Evolutionary conservation across 23 tunicate genomes (phyloP).

Genomic region (Styela clava): DNA sequence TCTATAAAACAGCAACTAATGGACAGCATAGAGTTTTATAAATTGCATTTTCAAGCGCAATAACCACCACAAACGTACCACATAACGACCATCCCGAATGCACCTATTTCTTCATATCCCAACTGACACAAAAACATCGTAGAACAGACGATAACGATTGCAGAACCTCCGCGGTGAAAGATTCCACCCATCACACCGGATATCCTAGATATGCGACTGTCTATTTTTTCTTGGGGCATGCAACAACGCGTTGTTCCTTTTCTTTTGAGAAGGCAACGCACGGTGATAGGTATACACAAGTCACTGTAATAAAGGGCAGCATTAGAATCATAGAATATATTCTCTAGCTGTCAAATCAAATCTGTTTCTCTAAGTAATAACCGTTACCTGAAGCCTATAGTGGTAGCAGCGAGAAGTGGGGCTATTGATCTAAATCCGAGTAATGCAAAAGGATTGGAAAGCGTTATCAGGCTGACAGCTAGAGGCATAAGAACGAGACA

Average conservation of each 20-base stretch:
- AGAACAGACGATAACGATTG: conserved; percentile 13
- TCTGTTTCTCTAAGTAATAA: too few species aligned
- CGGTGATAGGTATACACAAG: conserved; percentile 24
- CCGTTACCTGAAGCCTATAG: conserved; percentile 20
- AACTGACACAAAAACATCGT: conserved; percentile 5
- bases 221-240: background rate
- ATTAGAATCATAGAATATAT: background rate
- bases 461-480: background rate
- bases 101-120: background rate
- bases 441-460: conserved; percentile 4
- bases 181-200: conserved; percentile 22
- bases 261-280: conserved; percentile 13
- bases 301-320: background rate
- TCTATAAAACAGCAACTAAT: too few species aligned
- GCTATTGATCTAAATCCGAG: conserved; percentile 14
- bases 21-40: too few species aligned
- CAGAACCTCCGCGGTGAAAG: conserved; percentile 27
- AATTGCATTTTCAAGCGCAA: too few species aligned
- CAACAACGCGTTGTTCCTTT: conserved; percentile 14
- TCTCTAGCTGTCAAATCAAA: too few species aligned
- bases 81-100: background rate
- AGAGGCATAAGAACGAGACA: conserved; percentile 17
- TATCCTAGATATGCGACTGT: conserved; percentile 3
- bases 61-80: too few species aligned
- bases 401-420: background rate